A percentile compares a stretch with the other conserved stretches of the same genome.
These are phyloP conservation scores for Auanema sp. DNA, from an alignment of 2,888 invertebrate species.

Conservation along the genomic window DNA sequence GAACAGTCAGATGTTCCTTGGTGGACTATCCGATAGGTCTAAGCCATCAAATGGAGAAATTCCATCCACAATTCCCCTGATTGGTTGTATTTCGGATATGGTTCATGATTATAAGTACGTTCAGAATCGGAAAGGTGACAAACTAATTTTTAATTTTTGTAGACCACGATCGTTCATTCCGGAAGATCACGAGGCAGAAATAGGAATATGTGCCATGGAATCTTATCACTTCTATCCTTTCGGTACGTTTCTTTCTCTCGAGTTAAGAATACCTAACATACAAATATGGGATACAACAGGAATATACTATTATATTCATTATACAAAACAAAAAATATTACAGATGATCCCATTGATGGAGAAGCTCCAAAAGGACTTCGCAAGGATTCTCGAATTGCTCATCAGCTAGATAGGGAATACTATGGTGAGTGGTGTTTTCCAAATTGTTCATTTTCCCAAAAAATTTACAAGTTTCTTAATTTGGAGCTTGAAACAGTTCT, in stretches of 20 bases:
- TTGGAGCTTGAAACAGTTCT: too few relatives aligned
- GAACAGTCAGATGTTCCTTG: slow-evolving; percentile 47
- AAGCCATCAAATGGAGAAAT: slow-evolving; percentile 54
- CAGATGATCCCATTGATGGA: slow-evolving; percentile 36
- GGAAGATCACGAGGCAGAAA: slow-evolving; percentile 52
- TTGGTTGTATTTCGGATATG: slow-evolving; percentile 67
- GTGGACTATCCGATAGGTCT: slow-evolving; percentile 41
- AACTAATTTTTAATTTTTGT: too few relatives aligned
- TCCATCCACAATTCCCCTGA: slow-evolving; percentile 60
- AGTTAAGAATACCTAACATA: too few relatives aligned
- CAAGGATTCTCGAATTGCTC: slow-evolving; percentile 26
- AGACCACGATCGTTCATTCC: slow-evolving; percentile 53
- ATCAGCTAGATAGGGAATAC: slow-evolving; percentile 27
- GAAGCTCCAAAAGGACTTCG: slow-evolving; percentile 32
- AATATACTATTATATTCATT: too few relatives aligned
- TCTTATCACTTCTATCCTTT: slow-evolving; percentile 7
- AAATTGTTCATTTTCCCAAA: too few relatives aligned
- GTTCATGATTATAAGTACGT: slow-evolving; percentile 64
- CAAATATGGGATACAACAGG: too few relatives aligned
- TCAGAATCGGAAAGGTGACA: slow-evolving; percentile 2
- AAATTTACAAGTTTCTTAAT: too few relatives aligned
- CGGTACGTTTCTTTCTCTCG: slow-evolving; percentile 5
- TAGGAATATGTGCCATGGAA: slow-evolving; percentile 53
- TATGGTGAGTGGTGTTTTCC: slow-evolving; percentile 28
- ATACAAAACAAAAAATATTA: too few relatives aligned